Percentiles rank a stretch among this genome's conserved stretches.
phyloP scores from a whole-genome alignment of 2,113 vertebrate species.

The Carassius auratus region DNA sequence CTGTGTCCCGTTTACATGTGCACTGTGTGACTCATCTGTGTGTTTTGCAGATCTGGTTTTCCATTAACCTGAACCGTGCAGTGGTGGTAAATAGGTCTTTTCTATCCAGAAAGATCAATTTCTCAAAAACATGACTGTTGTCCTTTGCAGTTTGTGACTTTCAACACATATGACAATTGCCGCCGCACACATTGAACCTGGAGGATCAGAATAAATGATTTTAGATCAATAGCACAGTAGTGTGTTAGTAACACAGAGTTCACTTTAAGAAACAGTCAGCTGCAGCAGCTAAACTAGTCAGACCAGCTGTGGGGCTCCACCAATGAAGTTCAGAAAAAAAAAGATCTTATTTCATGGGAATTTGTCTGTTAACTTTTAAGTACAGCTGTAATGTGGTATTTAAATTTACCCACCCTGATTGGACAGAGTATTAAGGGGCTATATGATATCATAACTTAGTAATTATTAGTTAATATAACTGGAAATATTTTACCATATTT shows the following conservation, averaged over 20 bases:
- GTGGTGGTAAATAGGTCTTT: neutral
- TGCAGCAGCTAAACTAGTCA: constrained; percentile 20
- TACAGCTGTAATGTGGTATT: neutral
- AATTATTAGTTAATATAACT: neutral
- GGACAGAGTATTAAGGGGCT: neutral
- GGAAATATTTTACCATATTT: neutral
- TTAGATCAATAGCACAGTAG: neutral
- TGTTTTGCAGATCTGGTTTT: constrained; percentile 40
- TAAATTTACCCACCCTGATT: neutral
- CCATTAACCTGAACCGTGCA: neutral
- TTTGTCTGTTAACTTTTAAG: neutral
- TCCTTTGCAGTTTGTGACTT: constrained; percentile 22
- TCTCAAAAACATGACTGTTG: neutral
- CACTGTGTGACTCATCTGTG: constrained; percentile 39
- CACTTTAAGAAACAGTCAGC: neutral
- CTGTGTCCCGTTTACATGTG: constrained; percentile 27
- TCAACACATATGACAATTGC: constrained; percentile 30
- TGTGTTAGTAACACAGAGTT: neutral
- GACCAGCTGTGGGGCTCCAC: neutral
- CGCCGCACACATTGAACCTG: constrained; percentile 17
- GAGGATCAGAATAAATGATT: neutral
- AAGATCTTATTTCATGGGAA: constrained; percentile 1
- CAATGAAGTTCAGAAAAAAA: neutral
- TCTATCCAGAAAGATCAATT: constrained; percentile 1
- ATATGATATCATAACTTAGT: neutral